Evolutionary conservation across 2,797 vertebrate genomes (phyloP).

Genomic region (Spea hammondii): DNA sequence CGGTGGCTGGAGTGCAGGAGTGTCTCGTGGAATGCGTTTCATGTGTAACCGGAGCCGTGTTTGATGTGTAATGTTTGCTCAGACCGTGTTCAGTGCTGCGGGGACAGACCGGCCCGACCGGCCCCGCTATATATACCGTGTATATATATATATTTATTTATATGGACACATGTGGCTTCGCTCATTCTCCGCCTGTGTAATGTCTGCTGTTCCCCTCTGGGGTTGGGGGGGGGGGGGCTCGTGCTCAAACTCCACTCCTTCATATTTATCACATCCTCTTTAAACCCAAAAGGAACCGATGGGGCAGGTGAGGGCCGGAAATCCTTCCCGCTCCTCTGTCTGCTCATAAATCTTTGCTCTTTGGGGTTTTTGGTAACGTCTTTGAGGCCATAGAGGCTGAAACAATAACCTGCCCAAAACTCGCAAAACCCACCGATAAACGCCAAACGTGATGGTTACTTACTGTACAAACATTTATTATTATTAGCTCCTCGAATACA

Average conservation of each 20-base stretch:
- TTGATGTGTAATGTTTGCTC: constrained; percentile 60
- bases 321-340: constrained; percentile 25
- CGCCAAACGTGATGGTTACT: too few species aligned
- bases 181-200: constrained; percentile 59
- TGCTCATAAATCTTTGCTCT: constrained; percentile 28
- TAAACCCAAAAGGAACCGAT: constrained; percentile 27
- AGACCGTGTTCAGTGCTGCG: constrained; percentile 51
- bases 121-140: too few species aligned
- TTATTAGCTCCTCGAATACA: too few species aligned
- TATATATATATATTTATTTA: too few species aligned
- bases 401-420: constrained; percentile 31
- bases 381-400: constrained; percentile 56
- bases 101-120: constrained; percentile 61
- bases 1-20: constrained; percentile 31
- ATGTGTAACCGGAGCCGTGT: constrained; percentile 54
- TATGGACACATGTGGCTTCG: constrained; percentile 67
- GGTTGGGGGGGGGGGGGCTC: not conserved
- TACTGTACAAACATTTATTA: too few species aligned
- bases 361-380: constrained; percentile 24
- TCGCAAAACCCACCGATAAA: constrained; percentile 57
- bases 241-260: constrained; percentile 12
- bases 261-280: not conserved
- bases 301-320: not conserved
- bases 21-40: constrained; percentile 55
- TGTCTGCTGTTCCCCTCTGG: constrained; percentile 61